A percentile compares a stretch with the other conserved stretches of the same genome.
phyloP scores from a whole-genome alignment of 2,888 invertebrate genomes.

The Apamea monoglypha region DNA sequence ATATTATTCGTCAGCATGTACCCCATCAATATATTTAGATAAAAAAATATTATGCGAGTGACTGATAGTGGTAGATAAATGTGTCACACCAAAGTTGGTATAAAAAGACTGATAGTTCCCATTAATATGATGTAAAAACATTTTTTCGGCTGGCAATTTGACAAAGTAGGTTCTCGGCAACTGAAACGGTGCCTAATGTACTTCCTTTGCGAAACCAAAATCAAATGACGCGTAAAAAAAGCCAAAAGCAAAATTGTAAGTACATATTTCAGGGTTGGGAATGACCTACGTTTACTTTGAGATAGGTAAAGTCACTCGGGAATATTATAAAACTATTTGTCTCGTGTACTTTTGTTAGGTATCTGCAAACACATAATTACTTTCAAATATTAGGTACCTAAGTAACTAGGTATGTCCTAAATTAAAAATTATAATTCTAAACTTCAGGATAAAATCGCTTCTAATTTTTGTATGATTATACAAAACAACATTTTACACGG shows the following conservation, averaged over 20 bases:
- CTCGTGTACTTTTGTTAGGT: background rate
- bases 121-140: slow-evolving; percentile 47
- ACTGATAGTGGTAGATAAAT: background rate
- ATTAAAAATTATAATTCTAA: background rate
- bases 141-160: slow-evolving; percentile 45
- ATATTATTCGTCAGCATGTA: background rate
- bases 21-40: background rate
- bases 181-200: slow-evolving; percentile 50
- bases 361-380: background rate
- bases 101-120: slow-evolving; percentile 20
- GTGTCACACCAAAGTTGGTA: background rate
- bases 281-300: slow-evolving; percentile 21
- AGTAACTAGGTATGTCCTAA: background rate
- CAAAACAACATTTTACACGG: background rate
- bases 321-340: slow-evolving; percentile 14
- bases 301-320: background rate
- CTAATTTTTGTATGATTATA: background rate
- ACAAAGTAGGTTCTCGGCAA: slow-evolving; percentile 51
- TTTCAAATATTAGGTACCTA: background rate
- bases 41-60: background rate
- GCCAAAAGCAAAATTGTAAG: slow-evolving; percentile 47
- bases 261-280: slow-evolving; percentile 34
- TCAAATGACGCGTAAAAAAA: slow-evolving; percentile 59
- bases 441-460: background rate
- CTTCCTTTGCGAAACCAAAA: slow-evolving; percentile 52